phyloP scores from a whole-genome alignment of 1,140 invertebrate species.

The Magallana gigas region DNA sequence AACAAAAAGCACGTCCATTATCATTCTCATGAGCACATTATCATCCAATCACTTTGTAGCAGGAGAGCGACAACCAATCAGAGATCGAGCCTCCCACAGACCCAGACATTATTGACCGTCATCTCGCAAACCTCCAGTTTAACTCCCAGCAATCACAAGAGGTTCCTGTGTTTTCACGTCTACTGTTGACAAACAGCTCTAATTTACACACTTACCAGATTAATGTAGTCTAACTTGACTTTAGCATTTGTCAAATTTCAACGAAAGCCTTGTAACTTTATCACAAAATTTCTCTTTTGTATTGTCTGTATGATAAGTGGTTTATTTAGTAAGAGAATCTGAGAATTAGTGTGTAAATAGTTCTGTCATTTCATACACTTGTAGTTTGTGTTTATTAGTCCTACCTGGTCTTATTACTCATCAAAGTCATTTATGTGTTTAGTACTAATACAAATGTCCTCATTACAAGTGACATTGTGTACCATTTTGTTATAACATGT shows the following conservation, averaged over 20 bases:
- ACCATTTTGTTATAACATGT: too few species aligned
- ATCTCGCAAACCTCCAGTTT: constrained; percentile 37
- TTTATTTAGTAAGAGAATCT: too few species aligned
- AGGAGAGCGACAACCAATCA: not conserved
- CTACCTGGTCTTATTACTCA: too few species aligned
- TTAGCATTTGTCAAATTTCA: not conserved
- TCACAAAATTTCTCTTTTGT: too few species aligned
- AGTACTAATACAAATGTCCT: too few species aligned
- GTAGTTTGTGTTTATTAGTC: too few species aligned
- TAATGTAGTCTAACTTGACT: not conserved
- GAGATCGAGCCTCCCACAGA: not conserved
- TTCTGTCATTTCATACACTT: too few species aligned
- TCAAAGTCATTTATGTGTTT: too few species aligned
- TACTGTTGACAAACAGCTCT: not conserved
- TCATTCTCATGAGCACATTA: not conserved
- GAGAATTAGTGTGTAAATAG: too few species aligned
- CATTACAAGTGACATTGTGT: too few species aligned
- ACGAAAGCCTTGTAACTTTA: not conserved
- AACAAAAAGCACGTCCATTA: not conserved
- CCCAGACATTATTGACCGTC: constrained; percentile 19
- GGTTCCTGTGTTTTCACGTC: constrained; percentile 27
- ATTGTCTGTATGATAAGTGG: too few species aligned
- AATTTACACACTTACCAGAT: constrained; percentile 10
- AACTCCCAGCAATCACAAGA: constrained; percentile 24
- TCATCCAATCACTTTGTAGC: constrained; percentile 14